These are phyloP conservation scores for Leptosomus discolor DNA, from an alignment of 2,113 vertebrate species.

Conservation along the genomic window DNA sequence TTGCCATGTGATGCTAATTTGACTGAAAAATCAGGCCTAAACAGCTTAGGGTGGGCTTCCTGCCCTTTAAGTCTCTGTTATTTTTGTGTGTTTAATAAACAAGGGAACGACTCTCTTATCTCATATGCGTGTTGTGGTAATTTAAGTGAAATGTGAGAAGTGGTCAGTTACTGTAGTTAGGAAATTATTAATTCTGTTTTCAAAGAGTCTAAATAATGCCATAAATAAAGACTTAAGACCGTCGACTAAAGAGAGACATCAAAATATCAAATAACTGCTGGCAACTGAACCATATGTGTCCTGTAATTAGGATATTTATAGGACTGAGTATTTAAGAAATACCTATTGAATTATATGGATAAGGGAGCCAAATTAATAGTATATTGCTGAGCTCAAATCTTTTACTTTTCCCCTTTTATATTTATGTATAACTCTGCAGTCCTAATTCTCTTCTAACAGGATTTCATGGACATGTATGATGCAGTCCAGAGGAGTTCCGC, in stretches of 20 bases:
- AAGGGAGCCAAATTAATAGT: background rate
- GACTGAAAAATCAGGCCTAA: background rate
- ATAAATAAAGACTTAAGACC: background rate
- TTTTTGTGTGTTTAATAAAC: background rate
- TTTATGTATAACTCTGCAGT: background rate
- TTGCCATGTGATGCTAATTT: background rate
- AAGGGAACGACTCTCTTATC: background rate
- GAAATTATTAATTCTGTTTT: background rate
- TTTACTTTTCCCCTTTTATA: background rate
- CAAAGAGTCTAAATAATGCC: background rate
- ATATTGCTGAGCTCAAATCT: background rate
- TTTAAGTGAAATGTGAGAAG: background rate
- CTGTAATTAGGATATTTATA: background rate
- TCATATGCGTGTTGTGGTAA: background rate
- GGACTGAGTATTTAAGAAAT: background rate
- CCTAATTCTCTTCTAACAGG: background rate
- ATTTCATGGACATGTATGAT: background rate
- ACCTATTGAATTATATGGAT: background rate
- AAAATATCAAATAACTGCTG: background rate
- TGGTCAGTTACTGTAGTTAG: background rate
- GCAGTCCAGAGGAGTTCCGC: background rate
- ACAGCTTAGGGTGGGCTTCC: background rate
- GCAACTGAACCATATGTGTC: background rate
- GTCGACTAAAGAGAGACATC: background rate
- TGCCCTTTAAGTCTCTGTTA: background rate